phyloP scores from a whole-genome alignment of 2,113 vertebrate genomes.

The Calidris pugnax region DNA sequence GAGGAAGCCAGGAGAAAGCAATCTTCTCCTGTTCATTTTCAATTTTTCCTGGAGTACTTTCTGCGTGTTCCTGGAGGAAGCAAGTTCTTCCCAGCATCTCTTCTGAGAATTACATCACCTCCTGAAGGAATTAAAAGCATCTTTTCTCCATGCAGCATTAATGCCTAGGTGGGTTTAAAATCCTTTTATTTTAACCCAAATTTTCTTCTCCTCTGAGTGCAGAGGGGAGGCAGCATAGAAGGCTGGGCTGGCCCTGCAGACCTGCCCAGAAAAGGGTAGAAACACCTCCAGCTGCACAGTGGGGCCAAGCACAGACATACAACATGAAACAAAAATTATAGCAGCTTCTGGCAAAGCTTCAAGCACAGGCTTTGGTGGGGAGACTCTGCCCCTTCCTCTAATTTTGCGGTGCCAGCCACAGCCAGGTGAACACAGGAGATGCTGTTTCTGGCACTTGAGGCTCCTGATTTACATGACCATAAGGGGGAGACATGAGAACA shows the following conservation, averaged over 20 bases:
- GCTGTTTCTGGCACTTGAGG: not conserved
- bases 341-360: not conserved
- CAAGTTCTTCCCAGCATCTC: not conserved
- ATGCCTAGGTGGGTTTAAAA: not conserved
- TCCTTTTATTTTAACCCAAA: not conserved
- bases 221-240: not conserved
- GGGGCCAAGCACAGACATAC: no score
- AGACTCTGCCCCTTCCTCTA: not conserved
- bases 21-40: not conserved
- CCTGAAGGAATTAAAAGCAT: not conserved
- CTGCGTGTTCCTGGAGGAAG: not conserved
- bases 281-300: not conserved
- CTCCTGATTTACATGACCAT: accelerated
- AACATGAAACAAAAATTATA: no score
- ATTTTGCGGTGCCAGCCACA: not conserved
- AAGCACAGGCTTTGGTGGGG: not conserved
- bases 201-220: not conserved
- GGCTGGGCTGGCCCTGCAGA: not conserved
- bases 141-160: not conserved
- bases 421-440: not conserved
- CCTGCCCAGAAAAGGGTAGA: not conserved
- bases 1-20: not conserved
- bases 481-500: not conserved
- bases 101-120: not conserved
- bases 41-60: not conserved